Percentiles rank a stretch among this genome's conserved stretches.
phyloP scores from a whole-genome alignment of 1,140 invertebrate species.

The Drosophila burlai region DNA sequence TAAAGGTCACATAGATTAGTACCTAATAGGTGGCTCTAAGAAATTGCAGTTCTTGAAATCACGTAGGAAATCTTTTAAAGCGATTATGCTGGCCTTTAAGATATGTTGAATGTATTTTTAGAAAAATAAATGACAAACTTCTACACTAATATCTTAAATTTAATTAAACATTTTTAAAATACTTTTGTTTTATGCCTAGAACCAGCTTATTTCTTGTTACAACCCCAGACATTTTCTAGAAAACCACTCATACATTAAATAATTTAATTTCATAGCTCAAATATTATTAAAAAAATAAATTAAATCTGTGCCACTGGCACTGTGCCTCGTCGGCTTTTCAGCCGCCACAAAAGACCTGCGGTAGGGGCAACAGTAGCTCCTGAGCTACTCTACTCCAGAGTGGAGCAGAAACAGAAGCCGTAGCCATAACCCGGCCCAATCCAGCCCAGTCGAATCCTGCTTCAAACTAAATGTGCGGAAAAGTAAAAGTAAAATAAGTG shows the following conservation, averaged over 20 bases:
- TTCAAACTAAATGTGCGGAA: constrained; percentile 55
- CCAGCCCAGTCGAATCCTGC: constrained; percentile 30
- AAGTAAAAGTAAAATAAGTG: constrained; percentile 77
- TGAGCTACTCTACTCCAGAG: constrained; percentile 6
- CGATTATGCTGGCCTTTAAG: background rate
- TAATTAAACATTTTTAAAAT: too few species aligned
- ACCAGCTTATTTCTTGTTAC: too few species aligned
- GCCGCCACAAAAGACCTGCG: constrained; percentile 28
- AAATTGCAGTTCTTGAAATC: background rate
- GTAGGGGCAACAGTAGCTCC: constrained; percentile 29
- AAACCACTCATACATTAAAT: too few species aligned
- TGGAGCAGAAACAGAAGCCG: constrained; percentile 43
- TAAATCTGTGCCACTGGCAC: constrained; percentile 23
- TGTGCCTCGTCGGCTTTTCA: constrained; percentile 34
- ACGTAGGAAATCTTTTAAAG: background rate
- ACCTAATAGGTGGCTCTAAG: background rate
- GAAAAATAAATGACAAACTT: background rate
- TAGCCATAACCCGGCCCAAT: constrained; percentile 22
- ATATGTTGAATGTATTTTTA: background rate
- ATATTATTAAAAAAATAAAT: background rate
- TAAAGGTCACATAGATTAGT: constrained; percentile 9
- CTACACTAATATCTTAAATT: too few species aligned
- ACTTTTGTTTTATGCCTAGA: too few species aligned
- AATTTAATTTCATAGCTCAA: too few species aligned
- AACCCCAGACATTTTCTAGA: too few species aligned